Evolutionary conservation across 2,888 invertebrate species (phyloP).

Genomic region (Reticulitermes lucifugus): DNA sequence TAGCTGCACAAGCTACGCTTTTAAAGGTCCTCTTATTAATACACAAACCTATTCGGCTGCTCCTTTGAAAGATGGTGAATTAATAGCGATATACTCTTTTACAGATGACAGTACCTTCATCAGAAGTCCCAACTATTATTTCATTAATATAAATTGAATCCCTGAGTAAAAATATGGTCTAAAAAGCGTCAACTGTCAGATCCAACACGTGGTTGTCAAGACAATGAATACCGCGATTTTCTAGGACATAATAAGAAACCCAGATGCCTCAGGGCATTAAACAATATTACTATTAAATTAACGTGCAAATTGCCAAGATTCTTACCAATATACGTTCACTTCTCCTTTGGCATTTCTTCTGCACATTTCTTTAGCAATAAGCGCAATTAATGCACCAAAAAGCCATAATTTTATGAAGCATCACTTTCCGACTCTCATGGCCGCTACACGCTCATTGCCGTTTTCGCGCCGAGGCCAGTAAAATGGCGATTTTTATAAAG

Average conservation of each 20-base stretch:
- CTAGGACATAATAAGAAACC: conserved; percentile 43
- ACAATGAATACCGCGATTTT: conserved; percentile 50
- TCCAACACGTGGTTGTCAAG: conserved; percentile 54
- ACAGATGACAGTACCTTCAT: neutral
- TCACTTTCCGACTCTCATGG: conserved; percentile 45
- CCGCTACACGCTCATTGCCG: conserved; percentile 48
- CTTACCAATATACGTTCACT: conserved; percentile 36
- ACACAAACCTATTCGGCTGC: neutral
- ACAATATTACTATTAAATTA: conserved; percentile 15
- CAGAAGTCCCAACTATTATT: neutral
- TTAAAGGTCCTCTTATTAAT: neutral
- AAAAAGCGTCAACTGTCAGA: conserved; percentile 45
- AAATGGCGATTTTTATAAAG: conserved; percentile 52
- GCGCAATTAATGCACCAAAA: neutral
- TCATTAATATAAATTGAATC: neutral
- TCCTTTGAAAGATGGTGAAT: neutral
- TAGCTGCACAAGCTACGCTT: neutral
- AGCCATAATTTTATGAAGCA: conserved; percentile 31
- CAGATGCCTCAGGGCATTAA: conserved; percentile 46
- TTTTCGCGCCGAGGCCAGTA: conserved; percentile 53
- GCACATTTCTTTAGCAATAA: conserved; percentile 10
- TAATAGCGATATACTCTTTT: neutral
- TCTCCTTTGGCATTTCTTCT: conserved; percentile 24
- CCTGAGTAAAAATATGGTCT: neutral
- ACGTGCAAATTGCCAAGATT: neutral